phyloP scores from a whole-genome alignment of 1,140 invertebrate genomes.

The Euschistus heros region DNA sequence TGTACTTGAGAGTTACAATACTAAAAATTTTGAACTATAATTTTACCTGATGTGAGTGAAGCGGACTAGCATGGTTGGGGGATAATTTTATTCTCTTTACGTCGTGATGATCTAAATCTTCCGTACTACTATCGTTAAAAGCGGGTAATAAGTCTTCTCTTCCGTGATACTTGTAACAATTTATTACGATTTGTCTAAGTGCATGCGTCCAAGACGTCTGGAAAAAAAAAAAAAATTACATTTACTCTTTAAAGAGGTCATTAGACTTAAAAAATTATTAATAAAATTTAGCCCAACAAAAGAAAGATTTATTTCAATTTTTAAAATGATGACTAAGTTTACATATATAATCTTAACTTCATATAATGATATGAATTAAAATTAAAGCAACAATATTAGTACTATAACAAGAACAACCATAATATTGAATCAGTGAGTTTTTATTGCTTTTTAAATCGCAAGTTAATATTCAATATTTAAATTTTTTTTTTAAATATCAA shows the following conservation, averaged over 20 bases:
- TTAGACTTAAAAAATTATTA: not conserved
- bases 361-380: no score
- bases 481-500: not conserved
- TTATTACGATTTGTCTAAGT: slow-evolving; percentile 89
- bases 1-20: no score
- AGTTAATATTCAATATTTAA: no score
- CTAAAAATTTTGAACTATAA: no score
- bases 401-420: no score
- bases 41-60: not conserved
- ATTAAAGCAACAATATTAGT: no score
- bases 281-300: not conserved
- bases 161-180: slow-evolving; percentile 96
- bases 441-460: no score
- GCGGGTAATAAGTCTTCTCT: slow-evolving; percentile 82
- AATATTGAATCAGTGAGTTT: no score
- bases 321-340: not conserved
- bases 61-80: not conserved
- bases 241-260: no score
- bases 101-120: not conserved
- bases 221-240: not conserved
- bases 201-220: slow-evolving; percentile 98
- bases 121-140: slow-evolving; percentile 13
- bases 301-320: not conserved
- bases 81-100: slow-evolving; percentile 1
- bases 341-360: not conserved